phyloP scores from a whole-genome alignment of 2,797 vertebrate genomes.

The Schizothorax lantsangensis region DNA sequence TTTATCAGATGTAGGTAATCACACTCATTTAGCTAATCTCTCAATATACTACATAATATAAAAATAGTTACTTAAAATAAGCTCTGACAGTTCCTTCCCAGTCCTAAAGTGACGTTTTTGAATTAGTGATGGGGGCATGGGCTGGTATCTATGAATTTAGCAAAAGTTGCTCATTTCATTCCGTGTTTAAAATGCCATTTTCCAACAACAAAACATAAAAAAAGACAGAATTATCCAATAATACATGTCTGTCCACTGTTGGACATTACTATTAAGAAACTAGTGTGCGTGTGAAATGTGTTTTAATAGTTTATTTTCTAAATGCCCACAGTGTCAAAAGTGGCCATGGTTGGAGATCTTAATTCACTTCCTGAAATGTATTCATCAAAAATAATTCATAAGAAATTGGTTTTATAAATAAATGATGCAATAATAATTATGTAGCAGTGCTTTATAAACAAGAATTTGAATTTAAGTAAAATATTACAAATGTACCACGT shows the following conservation, averaged over 20 bases:
- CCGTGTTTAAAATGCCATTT: background rate
- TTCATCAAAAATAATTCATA: background rate
- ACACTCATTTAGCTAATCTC: background rate
- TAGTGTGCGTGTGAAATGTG: background rate
- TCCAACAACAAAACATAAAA: background rate
- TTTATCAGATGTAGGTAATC: background rate
- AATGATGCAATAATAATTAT: background rate
- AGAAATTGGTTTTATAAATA: background rate
- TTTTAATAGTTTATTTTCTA: background rate
- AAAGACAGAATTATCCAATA: background rate
- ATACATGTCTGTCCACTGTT: background rate
- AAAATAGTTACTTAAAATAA: background rate
- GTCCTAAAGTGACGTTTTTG: background rate
- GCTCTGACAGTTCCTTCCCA: background rate
- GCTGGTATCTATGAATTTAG: background rate
- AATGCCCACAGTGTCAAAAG: background rate
- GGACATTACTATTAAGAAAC: background rate
- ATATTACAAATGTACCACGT: conserved; percentile 20
- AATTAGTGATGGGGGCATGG: background rate
- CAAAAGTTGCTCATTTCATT: background rate
- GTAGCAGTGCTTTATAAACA: background rate
- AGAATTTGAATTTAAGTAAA: background rate
- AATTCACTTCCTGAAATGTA: background rate
- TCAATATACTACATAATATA: background rate
- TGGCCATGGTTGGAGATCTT: background rate